These are phyloP conservation scores for Dipodomys stephensi DNA, from an alignment of 2,113 vertebrate genomes.

Conservation along the genomic window DNA sequence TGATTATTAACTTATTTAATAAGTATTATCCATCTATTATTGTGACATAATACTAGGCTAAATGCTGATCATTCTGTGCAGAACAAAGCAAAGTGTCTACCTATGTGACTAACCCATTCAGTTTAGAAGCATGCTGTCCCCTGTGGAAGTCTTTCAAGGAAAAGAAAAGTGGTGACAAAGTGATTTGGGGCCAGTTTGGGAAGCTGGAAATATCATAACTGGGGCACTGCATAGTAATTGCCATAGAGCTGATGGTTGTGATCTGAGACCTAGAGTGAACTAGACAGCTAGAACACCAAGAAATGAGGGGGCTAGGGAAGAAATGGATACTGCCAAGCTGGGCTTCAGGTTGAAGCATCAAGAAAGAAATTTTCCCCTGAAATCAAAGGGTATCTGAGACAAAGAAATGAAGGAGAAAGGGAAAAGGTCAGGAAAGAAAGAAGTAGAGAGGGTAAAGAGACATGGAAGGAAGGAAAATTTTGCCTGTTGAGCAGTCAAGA, in stretches of 20 bases:
- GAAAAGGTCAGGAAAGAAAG: accelerated
- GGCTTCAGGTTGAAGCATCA: not conserved
- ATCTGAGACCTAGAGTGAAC: not conserved
- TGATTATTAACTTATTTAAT: conserved; percentile 27
- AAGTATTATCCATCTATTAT: not conserved
- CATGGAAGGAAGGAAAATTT: not conserved
- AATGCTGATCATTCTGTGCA: not conserved
- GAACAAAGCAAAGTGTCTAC: not conserved
- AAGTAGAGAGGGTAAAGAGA: too few relatives aligned
- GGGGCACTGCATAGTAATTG: not conserved
- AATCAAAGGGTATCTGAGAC: not conserved
- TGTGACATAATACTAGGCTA: not conserved
- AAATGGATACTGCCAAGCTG: not conserved
- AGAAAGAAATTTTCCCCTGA: not conserved
- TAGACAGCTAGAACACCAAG: not conserved
- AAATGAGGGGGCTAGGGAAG: not conserved
- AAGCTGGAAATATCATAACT: not conserved
- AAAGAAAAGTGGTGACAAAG: not conserved
- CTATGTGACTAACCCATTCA: not conserved
- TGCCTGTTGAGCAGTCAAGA: not conserved
- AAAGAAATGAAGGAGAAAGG: not conserved
- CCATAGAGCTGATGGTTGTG: not conserved
- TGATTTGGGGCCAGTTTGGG: not conserved
- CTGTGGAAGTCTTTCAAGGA: conserved; percentile 22
- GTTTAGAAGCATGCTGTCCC: not conserved